Evolutionary conservation across 2,797 vertebrate genomes (phyloP).

Genomic region (Chiropotes sagulatus): DNA sequence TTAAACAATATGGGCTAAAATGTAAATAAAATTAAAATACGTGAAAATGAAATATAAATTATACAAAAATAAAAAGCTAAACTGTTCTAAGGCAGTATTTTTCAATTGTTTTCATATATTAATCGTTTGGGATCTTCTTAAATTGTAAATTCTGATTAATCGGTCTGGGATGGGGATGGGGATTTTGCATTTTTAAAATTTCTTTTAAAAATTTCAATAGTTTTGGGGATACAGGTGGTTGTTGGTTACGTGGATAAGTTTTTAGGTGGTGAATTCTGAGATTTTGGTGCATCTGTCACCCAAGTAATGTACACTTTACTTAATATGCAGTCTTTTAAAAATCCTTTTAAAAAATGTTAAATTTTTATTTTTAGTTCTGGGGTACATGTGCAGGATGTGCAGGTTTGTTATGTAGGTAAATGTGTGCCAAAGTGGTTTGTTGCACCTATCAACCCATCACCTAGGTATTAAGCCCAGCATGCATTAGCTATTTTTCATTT

Average conservation of each 20-base stretch:
- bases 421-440: background rate
- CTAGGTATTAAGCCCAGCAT: background rate
- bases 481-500: background rate
- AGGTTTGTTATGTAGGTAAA: background rate
- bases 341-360: too few relatives aligned
- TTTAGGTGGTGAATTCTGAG: background rate
- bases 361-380: background rate
- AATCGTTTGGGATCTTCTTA: background rate
- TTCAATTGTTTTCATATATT: background rate
- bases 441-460: background rate
- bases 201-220: background rate
- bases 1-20: background rate
- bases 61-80: background rate
- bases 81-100: background rate
- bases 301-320: background rate
- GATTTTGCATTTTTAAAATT: background rate
- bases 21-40: background rate
- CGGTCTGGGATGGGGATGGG: background rate
- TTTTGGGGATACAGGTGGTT: background rate
- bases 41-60: background rate
- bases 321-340: background rate
- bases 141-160: background rate
- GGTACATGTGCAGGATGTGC: background rate
- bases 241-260: background rate
- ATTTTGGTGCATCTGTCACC: background rate